These are phyloP conservation scores for Homarus americanus DNA, from an alignment of 1,140 invertebrate genomes.

Conservation along the genomic window DNA sequence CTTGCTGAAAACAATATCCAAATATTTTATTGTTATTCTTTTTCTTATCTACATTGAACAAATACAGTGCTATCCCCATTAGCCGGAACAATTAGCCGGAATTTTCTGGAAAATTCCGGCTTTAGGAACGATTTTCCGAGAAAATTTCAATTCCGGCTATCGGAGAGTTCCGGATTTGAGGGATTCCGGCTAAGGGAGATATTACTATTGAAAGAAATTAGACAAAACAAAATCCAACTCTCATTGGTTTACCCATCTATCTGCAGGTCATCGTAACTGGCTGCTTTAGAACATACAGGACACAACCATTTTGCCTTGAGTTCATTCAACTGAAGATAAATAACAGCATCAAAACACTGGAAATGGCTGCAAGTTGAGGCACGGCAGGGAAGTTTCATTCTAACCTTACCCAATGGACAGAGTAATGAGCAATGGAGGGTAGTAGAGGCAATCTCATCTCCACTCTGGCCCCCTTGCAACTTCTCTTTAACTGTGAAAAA, in stretches of 20 bases:
- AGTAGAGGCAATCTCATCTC: slow-evolving; percentile 36
- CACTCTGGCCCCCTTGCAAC: slow-evolving; percentile 10
- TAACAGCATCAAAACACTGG: slow-evolving; percentile 82
- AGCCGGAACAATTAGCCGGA: too few relatives aligned
- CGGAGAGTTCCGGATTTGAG: too few relatives aligned
- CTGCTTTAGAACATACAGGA: slow-evolving; percentile 82
- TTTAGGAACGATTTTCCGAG: too few relatives aligned
- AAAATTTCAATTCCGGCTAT: too few relatives aligned
- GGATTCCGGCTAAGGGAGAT: too few relatives aligned
- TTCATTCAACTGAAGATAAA: slow-evolving; percentile 83
- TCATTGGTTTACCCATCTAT: slow-evolving; percentile 81
- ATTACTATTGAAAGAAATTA: too few relatives aligned
- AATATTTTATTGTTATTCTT: too few relatives aligned
- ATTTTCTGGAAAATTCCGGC: too few relatives aligned
- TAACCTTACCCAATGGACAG: slow-evolving; percentile 79
- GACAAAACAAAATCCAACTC: too few relatives aligned
- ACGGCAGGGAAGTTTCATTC: slow-evolving; percentile 80
- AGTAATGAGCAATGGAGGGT: slow-evolving; percentile 49
- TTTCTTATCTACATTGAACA: too few relatives aligned
- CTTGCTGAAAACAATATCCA: too few relatives aligned
- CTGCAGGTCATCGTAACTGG: slow-evolving; percentile 80
- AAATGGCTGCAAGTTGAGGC: slow-evolving; percentile 81
- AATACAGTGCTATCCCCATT: too few relatives aligned
- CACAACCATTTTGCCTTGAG: slow-evolving; percentile 83
- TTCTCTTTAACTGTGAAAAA: slow-evolving; percentile 53